Evolutionary conservation across 2,888 invertebrate species (phyloP).

Genomic region (Sussaba pulchella): DNA sequence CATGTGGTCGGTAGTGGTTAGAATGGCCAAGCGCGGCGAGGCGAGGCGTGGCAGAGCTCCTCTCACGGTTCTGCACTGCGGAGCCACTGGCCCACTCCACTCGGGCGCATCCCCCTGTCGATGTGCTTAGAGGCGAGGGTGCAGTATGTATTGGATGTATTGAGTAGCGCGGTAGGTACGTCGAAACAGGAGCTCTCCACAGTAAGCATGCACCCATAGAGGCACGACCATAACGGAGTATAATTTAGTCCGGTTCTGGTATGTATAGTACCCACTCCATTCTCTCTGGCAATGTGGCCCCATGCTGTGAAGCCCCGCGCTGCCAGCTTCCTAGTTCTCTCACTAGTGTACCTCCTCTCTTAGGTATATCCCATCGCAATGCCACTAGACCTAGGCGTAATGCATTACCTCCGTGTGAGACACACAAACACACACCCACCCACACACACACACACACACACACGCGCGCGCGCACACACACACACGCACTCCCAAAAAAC

Average conservation of each 20-base stretch:
- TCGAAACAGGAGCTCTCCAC: constrained; percentile 61
- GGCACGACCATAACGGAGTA: constrained; percentile 79
- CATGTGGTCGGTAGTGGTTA: constrained; percentile 19
- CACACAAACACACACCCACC: too few species aligned
- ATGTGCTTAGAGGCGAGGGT: constrained; percentile 73
- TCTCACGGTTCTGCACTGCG: constrained; percentile 60
- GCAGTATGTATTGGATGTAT: constrained; percentile 76
- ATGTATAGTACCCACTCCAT: constrained; percentile 79
- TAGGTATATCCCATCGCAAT: constrained; percentile 63
- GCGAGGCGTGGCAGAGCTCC: constrained; percentile 65
- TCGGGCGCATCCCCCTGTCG: constrained; percentile 58
- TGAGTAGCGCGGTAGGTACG: constrained; percentile 72
- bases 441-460: too few species aligned
- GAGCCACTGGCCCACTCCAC: constrained; percentile 56
- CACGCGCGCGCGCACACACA: too few species aligned
- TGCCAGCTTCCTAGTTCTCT: constrained; percentile 27
- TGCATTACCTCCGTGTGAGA: constrained; percentile 79
- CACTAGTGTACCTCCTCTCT: constrained; percentile 45
- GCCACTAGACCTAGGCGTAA: constrained; percentile 74
- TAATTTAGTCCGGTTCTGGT: constrained; percentile 80
- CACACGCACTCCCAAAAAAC: too few species aligned
- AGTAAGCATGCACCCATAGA: constrained; percentile 72
- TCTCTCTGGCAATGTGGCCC: constrained; percentile 74
- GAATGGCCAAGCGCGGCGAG: constrained; percentile 54
- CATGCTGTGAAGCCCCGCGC: constrained; percentile 73